phyloP scores from a whole-genome alignment of 1,140 invertebrate species.

The Neuroterus valhalla region DNA sequence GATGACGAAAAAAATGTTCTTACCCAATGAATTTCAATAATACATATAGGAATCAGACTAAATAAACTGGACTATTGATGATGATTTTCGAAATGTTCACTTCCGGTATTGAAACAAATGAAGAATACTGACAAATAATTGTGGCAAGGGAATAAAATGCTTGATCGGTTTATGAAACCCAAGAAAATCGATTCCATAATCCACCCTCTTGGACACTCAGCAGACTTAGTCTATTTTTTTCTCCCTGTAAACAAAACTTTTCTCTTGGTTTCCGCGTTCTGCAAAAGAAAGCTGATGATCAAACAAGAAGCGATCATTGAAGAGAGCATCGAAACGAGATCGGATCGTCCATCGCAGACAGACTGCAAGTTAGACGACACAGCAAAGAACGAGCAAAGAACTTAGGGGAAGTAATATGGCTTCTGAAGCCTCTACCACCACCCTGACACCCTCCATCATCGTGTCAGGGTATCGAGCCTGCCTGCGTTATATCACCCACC shows the following conservation, averaged over 20 bases:
- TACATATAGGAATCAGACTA: too few species aligned
- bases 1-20: too few species aligned
- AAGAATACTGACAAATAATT: too few species aligned
- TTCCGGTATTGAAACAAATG: too few species aligned
- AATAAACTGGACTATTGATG: too few species aligned
- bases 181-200: too few species aligned
- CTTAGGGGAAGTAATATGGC: conserved; percentile 63
- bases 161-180: too few species aligned
- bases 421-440: conserved; percentile 65
- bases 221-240: neutral
- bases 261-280: conserved; percentile 30
- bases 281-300: conserved; percentile 41
- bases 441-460: conserved; percentile 47
- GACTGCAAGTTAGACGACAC: conserved; percentile 53
- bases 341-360: conserved; percentile 49
- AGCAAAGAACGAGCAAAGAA: conserved; percentile 47
- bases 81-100: too few species aligned
- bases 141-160: too few species aligned
- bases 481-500: conserved; percentile 46
- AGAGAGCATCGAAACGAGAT: conserved; percentile 59
- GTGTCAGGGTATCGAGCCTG: conserved; percentile 47
- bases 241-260: conserved; percentile 3
- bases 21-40: too few species aligned
- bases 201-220: too few species aligned
- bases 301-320: conserved; percentile 43